Evolutionary conservation across 2,797 vertebrate species (phyloP).

Genomic region (Sebastes minor): DNA sequence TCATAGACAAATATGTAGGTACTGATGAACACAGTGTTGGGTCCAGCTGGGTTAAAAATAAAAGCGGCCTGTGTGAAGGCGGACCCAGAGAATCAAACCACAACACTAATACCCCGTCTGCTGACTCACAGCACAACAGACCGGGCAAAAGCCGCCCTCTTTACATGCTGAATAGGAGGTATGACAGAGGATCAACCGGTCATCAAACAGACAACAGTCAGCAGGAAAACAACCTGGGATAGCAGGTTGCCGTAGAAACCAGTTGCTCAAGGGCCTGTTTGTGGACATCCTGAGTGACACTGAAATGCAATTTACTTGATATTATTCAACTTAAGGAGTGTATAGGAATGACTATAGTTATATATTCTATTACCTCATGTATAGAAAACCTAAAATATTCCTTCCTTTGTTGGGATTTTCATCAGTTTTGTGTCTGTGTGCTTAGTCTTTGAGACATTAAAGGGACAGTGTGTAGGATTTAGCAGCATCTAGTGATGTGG

Average conservation of each 20-base stretch:
- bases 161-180: conserved; percentile 50
- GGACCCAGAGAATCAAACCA: neutral
- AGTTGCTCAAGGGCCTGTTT: neutral
- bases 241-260: neutral
- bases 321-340: too few relatives aligned
- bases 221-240: conserved; percentile 34
- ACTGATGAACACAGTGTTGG: neutral
- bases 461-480: too few relatives aligned
- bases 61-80: neutral
- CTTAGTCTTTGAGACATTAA: too few relatives aligned
- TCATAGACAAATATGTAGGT: too few relatives aligned
- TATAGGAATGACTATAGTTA: neutral
- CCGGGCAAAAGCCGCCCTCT: conserved; percentile 25
- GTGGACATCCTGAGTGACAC: neutral
- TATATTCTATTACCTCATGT: neutral
- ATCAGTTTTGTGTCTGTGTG: neutral
- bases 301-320: neutral
- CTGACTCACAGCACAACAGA: conserved; percentile 56
- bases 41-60: neutral
- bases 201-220: conserved; percentile 35
- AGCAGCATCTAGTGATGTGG: too few relatives aligned
- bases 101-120: conserved; percentile 57
- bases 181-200: conserved; percentile 53
- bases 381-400: neutral
- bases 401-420: neutral